phyloP scores from a whole-genome alignment of 1,140 invertebrate genomes.

The Aporrectodea caliginosa region DNA sequence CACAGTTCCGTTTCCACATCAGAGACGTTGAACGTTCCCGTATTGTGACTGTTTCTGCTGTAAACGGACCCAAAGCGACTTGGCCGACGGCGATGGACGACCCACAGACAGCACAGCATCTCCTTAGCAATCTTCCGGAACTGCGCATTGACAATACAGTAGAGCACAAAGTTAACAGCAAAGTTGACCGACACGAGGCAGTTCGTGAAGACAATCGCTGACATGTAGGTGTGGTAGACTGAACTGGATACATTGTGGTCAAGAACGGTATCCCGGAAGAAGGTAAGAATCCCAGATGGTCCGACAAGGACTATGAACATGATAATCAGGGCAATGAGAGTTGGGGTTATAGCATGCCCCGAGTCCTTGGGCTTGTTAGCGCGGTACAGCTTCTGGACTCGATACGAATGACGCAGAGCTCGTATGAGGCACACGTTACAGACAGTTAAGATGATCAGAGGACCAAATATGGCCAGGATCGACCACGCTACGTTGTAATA shows the following conservation, averaged over 20 bases:
- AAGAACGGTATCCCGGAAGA: conserved; percentile 11
- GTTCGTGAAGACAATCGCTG: conserved; percentile 43
- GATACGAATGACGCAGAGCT: conserved; percentile 27
- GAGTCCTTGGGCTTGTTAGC: conserved; percentile 1
- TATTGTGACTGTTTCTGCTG: not conserved
- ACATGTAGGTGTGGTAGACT: conserved; percentile 33
- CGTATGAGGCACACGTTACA: conserved; percentile 49
- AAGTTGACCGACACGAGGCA: conserved; percentile 51
- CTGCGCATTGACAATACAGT: conserved; percentile 52
- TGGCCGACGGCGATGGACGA: not conserved
- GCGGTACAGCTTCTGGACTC: conserved; percentile 20
- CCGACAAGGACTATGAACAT: conserved; percentile 18
- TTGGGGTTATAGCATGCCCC: not conserved
- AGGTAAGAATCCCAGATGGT: conserved; percentile 5
- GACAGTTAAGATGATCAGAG: conserved; percentile 45
- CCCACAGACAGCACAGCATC: conserved; percentile 12
- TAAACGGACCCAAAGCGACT: not conserved
- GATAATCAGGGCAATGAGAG: conserved; percentile 7
- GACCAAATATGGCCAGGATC: conserved; percentile 46
- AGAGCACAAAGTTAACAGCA: conserved; percentile 51
- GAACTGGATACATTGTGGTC: not conserved
- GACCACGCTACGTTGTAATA: conserved; percentile 48
- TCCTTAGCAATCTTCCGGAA: conserved; percentile 43
- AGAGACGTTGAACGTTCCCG: not conserved
- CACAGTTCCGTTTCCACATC: not conserved